A percentile compares a stretch with the other conserved stretches of the same genome.
Conservation (phyloP, 2,113 vertebrate species). For the Trogon surrucura region DNA sequence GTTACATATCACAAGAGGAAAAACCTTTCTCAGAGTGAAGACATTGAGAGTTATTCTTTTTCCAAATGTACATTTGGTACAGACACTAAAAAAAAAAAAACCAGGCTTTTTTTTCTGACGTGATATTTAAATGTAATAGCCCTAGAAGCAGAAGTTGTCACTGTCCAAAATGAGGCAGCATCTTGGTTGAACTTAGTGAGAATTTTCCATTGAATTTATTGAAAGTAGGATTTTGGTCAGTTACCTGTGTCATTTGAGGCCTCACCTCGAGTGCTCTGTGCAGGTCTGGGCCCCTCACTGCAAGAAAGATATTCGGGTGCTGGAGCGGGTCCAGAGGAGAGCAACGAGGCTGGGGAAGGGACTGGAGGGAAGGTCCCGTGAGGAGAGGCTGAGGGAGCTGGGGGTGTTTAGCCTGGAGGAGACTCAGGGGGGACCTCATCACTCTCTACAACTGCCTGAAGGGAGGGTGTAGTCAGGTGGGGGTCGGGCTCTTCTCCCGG, state of each 20-base stretch:
- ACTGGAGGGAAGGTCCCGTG: too few relatives aligned
- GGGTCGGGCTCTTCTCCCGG: too few relatives aligned
- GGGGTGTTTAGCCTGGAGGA: too few relatives aligned
- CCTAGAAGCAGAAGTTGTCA: not conserved
- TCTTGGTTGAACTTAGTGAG: not conserved
- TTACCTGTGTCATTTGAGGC: not conserved
- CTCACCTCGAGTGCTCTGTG: too few relatives aligned
- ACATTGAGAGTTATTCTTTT: not conserved
- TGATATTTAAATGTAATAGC: not conserved
- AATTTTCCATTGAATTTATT: not conserved
- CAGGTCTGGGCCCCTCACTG: too few relatives aligned
- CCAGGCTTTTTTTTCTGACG: not conserved
- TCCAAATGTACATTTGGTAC: not conserved
- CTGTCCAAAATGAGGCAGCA: not conserved
- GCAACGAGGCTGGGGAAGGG: too few relatives aligned
- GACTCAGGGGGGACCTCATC: too few relatives aligned
- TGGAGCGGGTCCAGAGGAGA: too few relatives aligned
- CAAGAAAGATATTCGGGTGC: too few relatives aligned
- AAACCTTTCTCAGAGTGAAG: not conserved
- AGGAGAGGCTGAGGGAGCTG: too few relatives aligned
- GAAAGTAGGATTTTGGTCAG: not conserved
- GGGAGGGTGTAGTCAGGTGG: too few relatives aligned
- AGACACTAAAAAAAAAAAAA: not conserved
- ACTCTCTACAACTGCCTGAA: too few relatives aligned
- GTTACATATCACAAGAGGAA: not conserved